Percentiles rank a stretch among this genome's conserved stretches.
These are phyloP conservation scores for Athripsodes cinereus DNA, from an alignment of 2,888 invertebrate species.

Conservation along the genomic window DNA sequence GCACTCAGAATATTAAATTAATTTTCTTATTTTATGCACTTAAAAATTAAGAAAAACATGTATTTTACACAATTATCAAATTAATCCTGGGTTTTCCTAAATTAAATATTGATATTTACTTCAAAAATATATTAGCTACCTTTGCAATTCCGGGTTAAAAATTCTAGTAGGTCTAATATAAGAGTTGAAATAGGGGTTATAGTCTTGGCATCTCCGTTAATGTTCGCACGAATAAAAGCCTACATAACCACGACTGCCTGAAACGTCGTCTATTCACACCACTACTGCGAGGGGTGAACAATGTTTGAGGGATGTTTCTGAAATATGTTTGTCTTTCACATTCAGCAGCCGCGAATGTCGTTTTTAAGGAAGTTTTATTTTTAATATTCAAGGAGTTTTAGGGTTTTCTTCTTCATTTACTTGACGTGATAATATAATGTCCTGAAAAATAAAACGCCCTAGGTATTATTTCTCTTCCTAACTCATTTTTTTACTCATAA, in stretches of 20 bases:
- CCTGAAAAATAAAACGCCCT: background rate
- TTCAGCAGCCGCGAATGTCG: background rate
- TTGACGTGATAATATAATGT: background rate
- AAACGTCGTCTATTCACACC: background rate
- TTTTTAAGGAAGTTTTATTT: background rate
- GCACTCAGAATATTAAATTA: no score
- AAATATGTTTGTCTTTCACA: slow-evolving; percentile 1
- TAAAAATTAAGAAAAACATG: no score
- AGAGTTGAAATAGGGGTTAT: background rate
- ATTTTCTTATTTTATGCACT: no score
- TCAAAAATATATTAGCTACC: no score
- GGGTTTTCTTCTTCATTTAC: background rate
- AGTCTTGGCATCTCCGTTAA: background rate
- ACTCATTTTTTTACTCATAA: no score
- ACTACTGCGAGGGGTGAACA: background rate
- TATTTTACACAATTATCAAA: no score
- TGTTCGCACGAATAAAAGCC: background rate
- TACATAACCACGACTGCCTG: background rate
- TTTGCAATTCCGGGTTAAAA: no score
- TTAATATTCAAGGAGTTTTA: background rate
- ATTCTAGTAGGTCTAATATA: no score
- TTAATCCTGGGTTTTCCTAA: no score
- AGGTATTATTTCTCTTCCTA: no score
- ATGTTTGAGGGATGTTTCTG: background rate
- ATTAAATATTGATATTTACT: no score